Evolutionary conservation across 2,888 invertebrate species (phyloP).

Genomic region (Dichetophora obliterata): DNA sequence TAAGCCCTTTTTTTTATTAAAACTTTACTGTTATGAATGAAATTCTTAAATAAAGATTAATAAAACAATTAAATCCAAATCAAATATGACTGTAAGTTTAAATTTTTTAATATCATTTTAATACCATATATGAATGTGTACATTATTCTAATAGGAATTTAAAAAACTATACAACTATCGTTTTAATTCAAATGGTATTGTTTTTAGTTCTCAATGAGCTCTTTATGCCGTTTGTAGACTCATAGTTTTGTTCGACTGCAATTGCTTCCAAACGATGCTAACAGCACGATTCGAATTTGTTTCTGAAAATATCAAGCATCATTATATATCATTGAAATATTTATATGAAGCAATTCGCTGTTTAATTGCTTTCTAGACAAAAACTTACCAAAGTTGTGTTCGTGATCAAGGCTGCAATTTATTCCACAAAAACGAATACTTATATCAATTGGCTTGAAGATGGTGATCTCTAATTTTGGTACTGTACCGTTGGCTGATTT

Average conservation of each 20-base stretch:
- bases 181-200: not conserved
- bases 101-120: no score
- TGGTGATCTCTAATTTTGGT: constrained; percentile 60
- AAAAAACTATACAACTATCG: no score
- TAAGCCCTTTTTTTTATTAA: no score
- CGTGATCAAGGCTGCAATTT: constrained; percentile 57
- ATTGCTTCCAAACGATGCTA: constrained; percentile 53
- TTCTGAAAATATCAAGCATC: constrained; percentile 11
- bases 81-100: no score
- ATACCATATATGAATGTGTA: no score
- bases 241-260: constrained; percentile 48
- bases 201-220: not conserved
- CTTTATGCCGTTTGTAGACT: constrained; percentile 39
- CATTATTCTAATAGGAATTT: no score
- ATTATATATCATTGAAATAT: not conserved
- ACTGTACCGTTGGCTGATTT: constrained; percentile 47
- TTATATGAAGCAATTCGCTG: not conserved
- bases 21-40: no score
- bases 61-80: no score
- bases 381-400: constrained; percentile 57
- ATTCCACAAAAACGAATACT: constrained; percentile 60
- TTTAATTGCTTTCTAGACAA: constrained; percentile 15
- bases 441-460: constrained; percentile 60
- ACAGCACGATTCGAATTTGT: constrained; percentile 50
- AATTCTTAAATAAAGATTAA: no score